A percentile compares a stretch with the other conserved stretches of the same genome.
Conservation (phyloP, 2,797 vertebrate species). For the Crocodylus rhombifer region DNA sequence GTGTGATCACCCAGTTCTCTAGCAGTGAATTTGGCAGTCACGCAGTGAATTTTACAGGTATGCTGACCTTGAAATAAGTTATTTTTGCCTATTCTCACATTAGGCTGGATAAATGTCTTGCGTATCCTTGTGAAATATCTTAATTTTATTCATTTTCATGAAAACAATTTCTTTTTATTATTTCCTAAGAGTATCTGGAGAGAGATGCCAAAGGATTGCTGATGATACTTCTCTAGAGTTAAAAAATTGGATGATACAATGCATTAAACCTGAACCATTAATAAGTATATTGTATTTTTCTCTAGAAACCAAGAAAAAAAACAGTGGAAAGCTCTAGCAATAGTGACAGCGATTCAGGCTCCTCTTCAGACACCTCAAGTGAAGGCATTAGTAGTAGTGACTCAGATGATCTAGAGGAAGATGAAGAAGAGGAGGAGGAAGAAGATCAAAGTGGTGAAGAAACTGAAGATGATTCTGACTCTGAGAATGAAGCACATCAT, state of each 20-base stretch:
- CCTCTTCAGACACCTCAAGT: conserved; percentile 91
- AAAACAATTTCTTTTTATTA: conserved; percentile 8
- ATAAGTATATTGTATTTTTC: conserved; percentile 40
- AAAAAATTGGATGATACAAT: background rate
- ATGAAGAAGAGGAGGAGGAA: conserved; percentile 89
- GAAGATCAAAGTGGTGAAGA: conserved; percentile 91
- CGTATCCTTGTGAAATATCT: background rate
- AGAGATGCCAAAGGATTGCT: background rate
- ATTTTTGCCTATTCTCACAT: background rate
- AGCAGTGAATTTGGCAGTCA: background rate
- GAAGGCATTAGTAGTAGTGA: conserved; percentile 92
- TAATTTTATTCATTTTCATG: background rate
- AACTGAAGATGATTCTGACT: conserved; percentile 89
- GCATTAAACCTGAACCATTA: conserved; percentile 24
- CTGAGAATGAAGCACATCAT: conserved; percentile 84
- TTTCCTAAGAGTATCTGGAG: background rate
- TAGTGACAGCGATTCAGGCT: conserved; percentile 92
- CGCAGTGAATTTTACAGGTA: background rate
- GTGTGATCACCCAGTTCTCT: background rate
- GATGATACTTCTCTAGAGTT: background rate
- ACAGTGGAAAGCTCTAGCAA: conserved; percentile 88
- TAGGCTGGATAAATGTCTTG: background rate
- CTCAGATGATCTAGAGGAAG: conserved; percentile 91
- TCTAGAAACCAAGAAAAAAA: conserved; percentile 88
- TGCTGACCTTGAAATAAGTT: background rate